Base-by-base conservation (phyloP, 2,888 invertebrate genomes). In the Drosophila neutralis region DNA sequence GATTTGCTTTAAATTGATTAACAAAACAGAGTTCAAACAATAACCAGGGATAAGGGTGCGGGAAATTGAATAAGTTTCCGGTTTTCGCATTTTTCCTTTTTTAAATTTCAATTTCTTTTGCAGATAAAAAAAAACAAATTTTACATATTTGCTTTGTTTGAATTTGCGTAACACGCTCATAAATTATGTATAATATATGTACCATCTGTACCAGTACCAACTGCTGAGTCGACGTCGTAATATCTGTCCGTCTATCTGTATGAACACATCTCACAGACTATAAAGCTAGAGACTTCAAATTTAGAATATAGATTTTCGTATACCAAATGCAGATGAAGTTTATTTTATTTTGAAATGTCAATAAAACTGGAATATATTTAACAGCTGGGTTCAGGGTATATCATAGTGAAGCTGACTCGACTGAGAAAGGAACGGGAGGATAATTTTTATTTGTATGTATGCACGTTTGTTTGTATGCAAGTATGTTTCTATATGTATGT, bases 1-100 rank as follows among this genome's bases (percentile, higher is more conserved):
- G 72, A 72, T 82, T 81, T 82, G 66, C 79, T 71, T 78, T 78
- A 73, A 78, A 78, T 79, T 79, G 81, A 79, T 78, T 73, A 73
- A 78, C 74, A 73, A 78, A 70, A 67, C 36, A 49, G 36, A 35
- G 76, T 54, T 33, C n/a, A 61, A 36, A 24, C 45, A 67, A 27
- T 38, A 49, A 63, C 64, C 69, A 73, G 52, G 67, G 78, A 69
- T 73, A 65, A 66, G 61, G 40, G 45, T 51, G 58, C 49, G 49
- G 27, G 24, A 61, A 76, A 62, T 64, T 73, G 56, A 78, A 78
- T 60, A 78, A 73, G 58, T 76, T 71, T 48, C 42, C 40, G 18
- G 11, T 15, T n/a, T 48, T 13, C 15, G 21, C 15, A 8, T 48
- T 8, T 24, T 48, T 63, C 56, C 56, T 60, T 59, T 70, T 40